phyloP scores from a whole-genome alignment of 2,113 vertebrate species.

The Rhizomys pruinosus region DNA sequence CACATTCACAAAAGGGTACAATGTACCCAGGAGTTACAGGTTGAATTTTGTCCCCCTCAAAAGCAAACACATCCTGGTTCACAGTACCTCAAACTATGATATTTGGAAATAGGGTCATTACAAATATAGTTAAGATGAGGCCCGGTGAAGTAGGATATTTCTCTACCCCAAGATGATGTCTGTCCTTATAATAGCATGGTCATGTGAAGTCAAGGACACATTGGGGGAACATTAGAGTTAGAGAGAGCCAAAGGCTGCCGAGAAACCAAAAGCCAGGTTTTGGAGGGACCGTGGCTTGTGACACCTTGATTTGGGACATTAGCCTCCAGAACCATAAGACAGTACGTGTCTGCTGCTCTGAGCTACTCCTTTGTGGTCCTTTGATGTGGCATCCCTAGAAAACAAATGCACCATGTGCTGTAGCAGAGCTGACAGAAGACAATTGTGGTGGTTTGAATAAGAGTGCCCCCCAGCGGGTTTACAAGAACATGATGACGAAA shows the following conservation, averaged over 20 bases:
- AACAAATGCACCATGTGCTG: not conserved
- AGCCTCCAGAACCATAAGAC: not conserved
- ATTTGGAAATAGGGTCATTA: conserved; percentile 18
- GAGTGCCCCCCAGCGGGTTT: too few relatives aligned
- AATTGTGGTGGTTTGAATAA: too few relatives aligned
- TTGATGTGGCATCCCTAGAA: not conserved
- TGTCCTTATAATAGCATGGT: not conserved
- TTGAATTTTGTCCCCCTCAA: not conserved
- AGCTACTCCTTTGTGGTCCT: not conserved
- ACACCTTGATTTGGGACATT: not conserved
- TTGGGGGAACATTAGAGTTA: not conserved
- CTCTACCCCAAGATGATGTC: not conserved
- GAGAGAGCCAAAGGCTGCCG: not conserved
- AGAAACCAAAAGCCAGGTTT: not conserved
- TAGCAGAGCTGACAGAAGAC: not conserved
- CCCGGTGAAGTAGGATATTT: not conserved
- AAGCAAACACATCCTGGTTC: not conserved
- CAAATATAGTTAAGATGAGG: not conserved
- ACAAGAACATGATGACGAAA: too few relatives aligned
- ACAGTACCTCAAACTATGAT: not conserved
- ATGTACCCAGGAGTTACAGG: not conserved
- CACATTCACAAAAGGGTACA: conserved; percentile 5
- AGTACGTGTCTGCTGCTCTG: not conserved
- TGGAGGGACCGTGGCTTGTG: not conserved
- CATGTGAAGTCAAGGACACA: not conserved